These are phyloP conservation scores for Rhingia rostrata DNA, from an alignment of 2,888 invertebrate species.

Conservation along the genomic window DNA sequence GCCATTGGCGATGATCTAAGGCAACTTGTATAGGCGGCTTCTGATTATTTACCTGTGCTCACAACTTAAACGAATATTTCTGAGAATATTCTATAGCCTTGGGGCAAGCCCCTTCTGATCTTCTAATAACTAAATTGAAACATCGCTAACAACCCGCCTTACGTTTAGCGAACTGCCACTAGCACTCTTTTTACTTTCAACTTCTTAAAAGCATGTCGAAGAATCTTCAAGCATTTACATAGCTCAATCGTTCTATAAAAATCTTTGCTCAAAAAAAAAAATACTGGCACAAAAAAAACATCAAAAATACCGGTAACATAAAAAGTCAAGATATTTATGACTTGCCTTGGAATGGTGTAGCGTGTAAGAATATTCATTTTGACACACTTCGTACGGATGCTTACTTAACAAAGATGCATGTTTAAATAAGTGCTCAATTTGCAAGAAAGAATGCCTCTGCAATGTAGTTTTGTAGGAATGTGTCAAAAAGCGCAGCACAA, in stretches of 20 bases:
- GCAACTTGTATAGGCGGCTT: background rate
- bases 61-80: background rate
- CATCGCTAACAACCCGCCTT: too few relatives aligned
- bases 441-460: background rate
- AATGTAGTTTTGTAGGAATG: slow-evolving; percentile 16
- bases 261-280: background rate
- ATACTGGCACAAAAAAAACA: background rate
- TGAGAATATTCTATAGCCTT: background rate
- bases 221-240: background rate
- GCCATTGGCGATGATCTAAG: too few relatives aligned
- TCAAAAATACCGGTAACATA: background rate
- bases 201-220: background rate
- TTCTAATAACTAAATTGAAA: too few relatives aligned
- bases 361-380: background rate
- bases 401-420: background rate
- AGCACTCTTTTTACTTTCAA: too few relatives aligned
- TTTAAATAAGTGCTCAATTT: background rate
- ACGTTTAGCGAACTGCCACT: too few relatives aligned
- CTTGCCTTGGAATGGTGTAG: too few relatives aligned
- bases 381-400: background rate
- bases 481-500: background rate
- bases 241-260: background rate
- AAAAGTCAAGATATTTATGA: background rate
- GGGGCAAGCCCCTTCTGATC: too few relatives aligned
- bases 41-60: background rate